Percentiles rank a stretch among this genome's conserved stretches.
Evolutionary conservation across 2,113 vertebrate species (phyloP).

Genomic region (Daboia siamensis): DNA sequence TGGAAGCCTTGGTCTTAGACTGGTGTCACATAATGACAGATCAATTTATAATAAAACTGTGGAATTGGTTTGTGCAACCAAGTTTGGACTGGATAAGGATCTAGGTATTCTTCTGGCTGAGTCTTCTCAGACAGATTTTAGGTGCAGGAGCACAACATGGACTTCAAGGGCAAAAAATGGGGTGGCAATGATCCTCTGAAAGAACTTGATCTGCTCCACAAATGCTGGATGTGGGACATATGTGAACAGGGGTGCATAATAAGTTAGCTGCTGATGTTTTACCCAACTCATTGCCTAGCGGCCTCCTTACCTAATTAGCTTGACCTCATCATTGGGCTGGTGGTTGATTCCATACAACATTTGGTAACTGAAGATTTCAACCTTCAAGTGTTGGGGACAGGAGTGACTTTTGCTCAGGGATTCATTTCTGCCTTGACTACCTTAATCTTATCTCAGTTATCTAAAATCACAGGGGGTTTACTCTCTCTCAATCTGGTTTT

Average conservation of each 20-base stretch:
- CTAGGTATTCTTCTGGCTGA: neutral
- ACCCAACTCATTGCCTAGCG: neutral
- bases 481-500: neutral
- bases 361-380: neutral
- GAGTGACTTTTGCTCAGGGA: neutral
- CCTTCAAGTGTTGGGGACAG: neutral
- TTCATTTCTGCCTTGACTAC: neutral
- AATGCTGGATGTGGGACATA: neutral
- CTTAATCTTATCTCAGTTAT: neutral
- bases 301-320: neutral
- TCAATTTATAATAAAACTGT: neutral
- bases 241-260: neutral
- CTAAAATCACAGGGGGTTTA: neutral
- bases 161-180: neutral
- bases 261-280: neutral
- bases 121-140: neutral
- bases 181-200: neutral
- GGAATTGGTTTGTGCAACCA: neutral
- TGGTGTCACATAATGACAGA: neutral
- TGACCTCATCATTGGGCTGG: neutral
- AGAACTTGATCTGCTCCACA: neutral
- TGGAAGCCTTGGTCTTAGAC: neutral
- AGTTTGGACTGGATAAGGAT: neutral
- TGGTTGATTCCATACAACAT: neutral
- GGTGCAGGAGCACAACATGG: neutral